These are phyloP conservation scores for Eretmochelys imbricata DNA, from an alignment of 2,113 vertebrate species.

Conservation along the genomic window DNA sequence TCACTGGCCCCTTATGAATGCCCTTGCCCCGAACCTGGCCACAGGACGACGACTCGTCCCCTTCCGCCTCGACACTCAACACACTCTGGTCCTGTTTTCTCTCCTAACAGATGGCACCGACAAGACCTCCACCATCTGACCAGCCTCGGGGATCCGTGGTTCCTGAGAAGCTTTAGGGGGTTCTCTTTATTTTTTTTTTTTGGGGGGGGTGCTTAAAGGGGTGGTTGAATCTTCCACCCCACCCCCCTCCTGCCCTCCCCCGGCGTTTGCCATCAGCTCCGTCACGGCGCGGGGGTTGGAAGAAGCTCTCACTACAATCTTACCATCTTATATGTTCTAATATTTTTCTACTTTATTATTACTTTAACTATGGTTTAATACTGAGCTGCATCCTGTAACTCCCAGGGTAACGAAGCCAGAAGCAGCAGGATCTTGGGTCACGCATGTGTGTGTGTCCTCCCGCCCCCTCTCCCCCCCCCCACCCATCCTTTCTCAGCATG, in stretches of 20 bases:
- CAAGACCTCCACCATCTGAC: slow-evolving; percentile 95
- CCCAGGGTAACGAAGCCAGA: not conserved
- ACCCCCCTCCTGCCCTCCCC: not conserved
- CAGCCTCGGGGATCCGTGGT: slow-evolving; percentile 13
- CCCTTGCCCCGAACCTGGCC: not conserved
- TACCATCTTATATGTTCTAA: slow-evolving; percentile 89
- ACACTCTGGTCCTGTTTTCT: slow-evolving; percentile 38
- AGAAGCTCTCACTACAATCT: slow-evolving; percentile 83
- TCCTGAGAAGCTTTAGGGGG: not conserved
- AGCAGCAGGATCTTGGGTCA: slow-evolving; percentile 26
- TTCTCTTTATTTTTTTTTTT: not conserved
- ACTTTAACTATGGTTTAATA: slow-evolving; percentile 93
- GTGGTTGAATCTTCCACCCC: not conserved
- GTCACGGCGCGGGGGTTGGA: not conserved
- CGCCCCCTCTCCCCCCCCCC: not conserved
- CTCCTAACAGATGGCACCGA: slow-evolving; percentile 90
- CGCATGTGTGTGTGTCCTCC: slow-evolving; percentile 28
- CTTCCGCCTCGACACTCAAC: not conserved
- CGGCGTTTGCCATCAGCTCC: not conserved
- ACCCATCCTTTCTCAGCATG: not conserved
- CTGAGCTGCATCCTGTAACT: slow-evolving; percentile 62
- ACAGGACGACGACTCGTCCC: not conserved
- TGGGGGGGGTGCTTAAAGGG: not conserved
- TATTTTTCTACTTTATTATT: slow-evolving; percentile 95
- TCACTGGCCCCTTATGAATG: not conserved